phyloP scores from a whole-genome alignment of 2,113 vertebrate species.

The Nestor notabilis region DNA sequence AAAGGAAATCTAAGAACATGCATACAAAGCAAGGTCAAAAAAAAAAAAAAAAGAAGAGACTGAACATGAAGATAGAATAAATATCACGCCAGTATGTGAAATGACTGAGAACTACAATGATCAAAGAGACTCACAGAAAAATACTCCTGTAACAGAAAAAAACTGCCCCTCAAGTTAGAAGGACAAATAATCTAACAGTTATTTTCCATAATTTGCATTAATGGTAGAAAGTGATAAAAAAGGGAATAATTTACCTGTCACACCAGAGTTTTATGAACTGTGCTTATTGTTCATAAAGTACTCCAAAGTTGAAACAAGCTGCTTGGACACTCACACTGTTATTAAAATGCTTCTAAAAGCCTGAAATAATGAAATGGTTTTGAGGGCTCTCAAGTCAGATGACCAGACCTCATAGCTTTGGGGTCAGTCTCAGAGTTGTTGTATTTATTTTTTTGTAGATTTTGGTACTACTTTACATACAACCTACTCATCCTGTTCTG shows the following conservation, averaged over 20 bases:
- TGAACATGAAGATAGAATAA: neutral
- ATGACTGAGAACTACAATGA: neutral
- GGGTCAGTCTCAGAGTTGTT: neutral
- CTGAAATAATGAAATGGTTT: neutral
- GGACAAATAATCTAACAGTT: neutral
- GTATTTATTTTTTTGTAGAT: neutral
- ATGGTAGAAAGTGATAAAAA: neutral
- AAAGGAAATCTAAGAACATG: slow-evolving; percentile 48
- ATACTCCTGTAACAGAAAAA: neutral
- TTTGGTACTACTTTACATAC: neutral
- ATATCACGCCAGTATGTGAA: neutral
- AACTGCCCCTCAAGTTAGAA: neutral
- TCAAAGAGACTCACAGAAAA: neutral
- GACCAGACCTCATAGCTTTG: neutral
- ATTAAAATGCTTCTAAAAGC: neutral
- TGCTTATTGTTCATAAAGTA: neutral
- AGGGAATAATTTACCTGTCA: neutral
- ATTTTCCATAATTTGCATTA: neutral
- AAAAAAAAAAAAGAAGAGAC: neutral
- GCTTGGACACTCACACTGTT: neutral
- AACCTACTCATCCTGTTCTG: neutral
- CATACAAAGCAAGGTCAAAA: neutral
- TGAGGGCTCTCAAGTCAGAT: neutral
- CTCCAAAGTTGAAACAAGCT: neutral
- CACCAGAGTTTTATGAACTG: neutral